A percentile compares a stretch with the other conserved stretches of the same genome.
These are phyloP conservation scores for Ceratosolen solmsi DNA, from an alignment of 1,140 invertebrate genomes.

Conservation along the genomic window DNA sequence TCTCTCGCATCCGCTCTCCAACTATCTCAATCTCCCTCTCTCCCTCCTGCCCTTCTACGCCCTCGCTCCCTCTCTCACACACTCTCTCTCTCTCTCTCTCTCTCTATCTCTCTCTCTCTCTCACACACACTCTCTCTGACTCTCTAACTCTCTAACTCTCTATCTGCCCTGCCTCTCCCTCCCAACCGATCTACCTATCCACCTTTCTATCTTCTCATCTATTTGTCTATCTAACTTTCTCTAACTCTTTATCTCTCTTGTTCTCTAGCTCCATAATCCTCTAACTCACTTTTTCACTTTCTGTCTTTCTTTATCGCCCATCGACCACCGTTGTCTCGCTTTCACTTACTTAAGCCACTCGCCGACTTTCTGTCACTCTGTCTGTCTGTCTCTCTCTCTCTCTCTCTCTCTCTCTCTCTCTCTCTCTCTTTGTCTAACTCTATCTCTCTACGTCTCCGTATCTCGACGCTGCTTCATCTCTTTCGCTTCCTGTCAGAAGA, in stretches of 20 bases:
- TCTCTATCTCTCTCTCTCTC: neutral
- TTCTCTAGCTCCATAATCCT: too few species aligned
- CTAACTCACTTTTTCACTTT: too few species aligned
- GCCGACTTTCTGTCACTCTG: too few species aligned
- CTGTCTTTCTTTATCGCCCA: neutral
- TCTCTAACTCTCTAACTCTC: too few species aligned
- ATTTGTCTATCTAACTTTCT: too few species aligned
- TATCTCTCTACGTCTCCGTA: neutral
- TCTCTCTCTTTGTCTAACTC: neutral
- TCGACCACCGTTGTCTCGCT: too few species aligned
- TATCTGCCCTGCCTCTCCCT: too few species aligned
- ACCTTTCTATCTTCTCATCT: too few species aligned
- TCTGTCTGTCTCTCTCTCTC: neutral
- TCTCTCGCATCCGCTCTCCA: neutral
- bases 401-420: slow-evolving; percentile 7
- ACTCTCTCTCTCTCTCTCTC: too few species aligned
- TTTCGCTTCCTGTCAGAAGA: slow-evolving; percentile 1
- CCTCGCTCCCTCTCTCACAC: neutral
- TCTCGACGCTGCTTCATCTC: neutral
- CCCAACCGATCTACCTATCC: too few species aligned
- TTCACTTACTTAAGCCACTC: too few species aligned
- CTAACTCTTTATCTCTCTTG: too few species aligned
- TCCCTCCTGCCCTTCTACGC: neutral
- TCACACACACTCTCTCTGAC: neutral
- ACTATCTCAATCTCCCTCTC: neutral